Evolutionary conservation across 2,888 invertebrate species (phyloP).

Genomic region (Tachystola acroxantha): DNA sequence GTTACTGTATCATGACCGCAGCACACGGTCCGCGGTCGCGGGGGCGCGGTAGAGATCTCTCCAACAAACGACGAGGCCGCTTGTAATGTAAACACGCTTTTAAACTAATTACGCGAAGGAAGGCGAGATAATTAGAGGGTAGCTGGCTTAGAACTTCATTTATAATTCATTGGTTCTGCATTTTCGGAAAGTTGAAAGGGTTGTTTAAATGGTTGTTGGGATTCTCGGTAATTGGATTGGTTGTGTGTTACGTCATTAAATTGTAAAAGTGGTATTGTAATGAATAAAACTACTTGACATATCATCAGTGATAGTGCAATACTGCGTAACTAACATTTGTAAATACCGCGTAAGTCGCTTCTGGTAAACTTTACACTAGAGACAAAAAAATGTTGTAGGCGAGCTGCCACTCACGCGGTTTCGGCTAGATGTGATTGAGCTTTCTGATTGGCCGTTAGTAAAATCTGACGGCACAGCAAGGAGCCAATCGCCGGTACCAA

Average conservation of each 20-base stretch:
- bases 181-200: background rate
- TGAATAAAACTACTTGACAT: no score
- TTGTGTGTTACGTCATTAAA: background rate
- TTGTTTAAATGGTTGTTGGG: background rate
- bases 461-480: no score
- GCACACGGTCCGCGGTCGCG: background rate
- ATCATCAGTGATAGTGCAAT: no score
- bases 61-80: background rate
- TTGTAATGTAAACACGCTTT: slow-evolving; percentile 1
- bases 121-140: slow-evolving; percentile 3
- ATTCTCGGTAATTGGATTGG: slow-evolving; percentile 1
- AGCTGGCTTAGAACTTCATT: slow-evolving; percentile 1
- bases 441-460: no score
- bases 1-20: no score
- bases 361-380: no score
- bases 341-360: no score
- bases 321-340: no score
- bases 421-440: no score
- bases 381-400: no score
- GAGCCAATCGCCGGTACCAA: no score
- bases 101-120: slow-evolving; percentile 1
- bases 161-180: slow-evolving; percentile 2
- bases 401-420: no score
- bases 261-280: background rate
- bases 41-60: background rate